phyloP scores from a whole-genome alignment of 2,888 invertebrate species.

The Rhorus exstirpatorius region DNA sequence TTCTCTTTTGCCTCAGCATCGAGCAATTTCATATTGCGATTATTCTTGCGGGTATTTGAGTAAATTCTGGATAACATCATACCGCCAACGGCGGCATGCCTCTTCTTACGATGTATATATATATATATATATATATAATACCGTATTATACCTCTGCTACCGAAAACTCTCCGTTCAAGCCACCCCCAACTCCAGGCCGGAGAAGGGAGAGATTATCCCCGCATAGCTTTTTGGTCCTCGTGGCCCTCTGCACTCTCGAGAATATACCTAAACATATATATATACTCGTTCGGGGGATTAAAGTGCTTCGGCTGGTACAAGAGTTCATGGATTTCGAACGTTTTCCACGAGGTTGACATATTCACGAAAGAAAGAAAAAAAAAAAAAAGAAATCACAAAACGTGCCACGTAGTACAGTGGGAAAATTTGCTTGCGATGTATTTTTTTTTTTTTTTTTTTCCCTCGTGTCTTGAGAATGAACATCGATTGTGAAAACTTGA shows the following conservation, averaged over 20 bases:
- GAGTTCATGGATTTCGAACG: conserved; percentile 24
- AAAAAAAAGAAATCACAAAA: neutral
- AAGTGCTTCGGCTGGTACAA: conserved; percentile 28
- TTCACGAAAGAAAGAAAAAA: conserved; percentile 17
- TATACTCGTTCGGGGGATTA: conserved; percentile 28
- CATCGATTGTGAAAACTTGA: too few relatives aligned
- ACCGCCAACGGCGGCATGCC: conserved; percentile 43
- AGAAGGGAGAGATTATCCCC: conserved; percentile 55
- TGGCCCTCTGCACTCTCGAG: conserved; percentile 1
- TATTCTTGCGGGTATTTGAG: conserved; percentile 67
- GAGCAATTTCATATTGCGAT: conserved; percentile 63
- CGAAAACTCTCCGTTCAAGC: conserved; percentile 48
- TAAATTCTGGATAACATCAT: conserved; percentile 66
- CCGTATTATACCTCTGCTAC: conserved; percentile 50
- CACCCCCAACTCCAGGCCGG: conserved; percentile 8
- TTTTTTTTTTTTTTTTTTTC: neutral
- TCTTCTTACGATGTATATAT: too few relatives aligned
- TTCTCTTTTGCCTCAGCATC: conserved; percentile 37
- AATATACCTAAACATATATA: neutral
- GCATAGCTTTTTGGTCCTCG: conserved; percentile 56
- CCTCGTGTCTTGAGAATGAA: too few relatives aligned
- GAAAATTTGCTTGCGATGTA: neutral
- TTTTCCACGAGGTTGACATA: conserved; percentile 20
- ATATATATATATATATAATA: conserved; percentile 29
- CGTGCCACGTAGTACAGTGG: neutral